Evolutionary conservation across 1,140 invertebrate genomes (phyloP).

Genomic region (Achatina immaculata): DNA sequence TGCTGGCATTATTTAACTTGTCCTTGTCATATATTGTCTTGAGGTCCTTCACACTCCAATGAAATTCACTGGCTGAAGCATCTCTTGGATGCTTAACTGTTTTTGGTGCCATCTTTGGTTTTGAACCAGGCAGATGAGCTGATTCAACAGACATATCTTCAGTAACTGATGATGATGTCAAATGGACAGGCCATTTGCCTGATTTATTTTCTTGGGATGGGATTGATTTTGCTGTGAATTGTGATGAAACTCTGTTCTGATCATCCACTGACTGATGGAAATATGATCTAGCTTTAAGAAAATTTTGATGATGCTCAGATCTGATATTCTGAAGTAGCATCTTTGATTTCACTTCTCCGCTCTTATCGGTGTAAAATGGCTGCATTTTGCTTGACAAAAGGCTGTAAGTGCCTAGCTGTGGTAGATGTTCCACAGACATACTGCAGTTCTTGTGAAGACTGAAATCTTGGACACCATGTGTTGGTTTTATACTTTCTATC

Average conservation of each 20-base stretch:
- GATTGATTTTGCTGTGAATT: background rate
- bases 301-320: slow-evolving; percentile 25
- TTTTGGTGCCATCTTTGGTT: slow-evolving; percentile 12
- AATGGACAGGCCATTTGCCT: background rate
- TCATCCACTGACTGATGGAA: slow-evolving; percentile 32
- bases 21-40: slow-evolving; percentile 43
- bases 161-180: background rate
- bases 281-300: slow-evolving; percentile 24
- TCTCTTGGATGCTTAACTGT: background rate
- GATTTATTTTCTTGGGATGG: background rate
- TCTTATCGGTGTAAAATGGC: background rate
- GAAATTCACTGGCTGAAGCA: slow-evolving; percentile 38
- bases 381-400: background rate
- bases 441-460: background rate
- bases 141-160: background rate
- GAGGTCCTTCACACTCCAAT: slow-evolving; percentile 56
- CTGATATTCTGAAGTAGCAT: background rate
- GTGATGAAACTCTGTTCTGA: background rate
- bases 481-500: background rate
- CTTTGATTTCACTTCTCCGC: background rate
- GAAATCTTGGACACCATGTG: background rate
- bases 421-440: background rate
- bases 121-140: background rate
- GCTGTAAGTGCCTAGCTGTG: background rate
- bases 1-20: background rate